Base-by-base conservation (phyloP, 2,797 vertebrate genomes). In the Falco cherrug region DNA sequence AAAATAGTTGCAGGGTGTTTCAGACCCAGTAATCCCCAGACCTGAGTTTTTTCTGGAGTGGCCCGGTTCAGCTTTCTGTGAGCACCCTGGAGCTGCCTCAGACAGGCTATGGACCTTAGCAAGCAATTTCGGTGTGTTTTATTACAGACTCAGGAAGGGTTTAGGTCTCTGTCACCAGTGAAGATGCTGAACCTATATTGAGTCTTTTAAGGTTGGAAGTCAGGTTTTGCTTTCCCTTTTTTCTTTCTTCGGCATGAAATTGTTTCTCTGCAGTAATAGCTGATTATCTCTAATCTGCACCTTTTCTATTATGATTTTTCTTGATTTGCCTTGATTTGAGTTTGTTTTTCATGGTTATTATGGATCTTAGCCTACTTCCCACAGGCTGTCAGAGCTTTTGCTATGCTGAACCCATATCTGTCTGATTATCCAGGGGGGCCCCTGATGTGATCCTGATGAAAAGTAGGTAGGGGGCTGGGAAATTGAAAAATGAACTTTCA, bases 401-500 rank as follows among this genome's bases (percentile, higher is more conserved):
- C 51, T 94, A n/a, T 77, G 79, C 96, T 84, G 89, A 97, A 95
- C 89, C 85, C 69, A 45, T 97, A 97, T 94, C 94, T 96, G 51
- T 92, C 61, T 98, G 96, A 97, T 98, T 97, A 97, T 96, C 83
- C 1, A 4, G 91, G 73, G 67, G 54, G 96, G 64, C 51, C 60
- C 98, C 97, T 97, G 96, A 95, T 97, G 98, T 83, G 97, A 97
- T 97, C 64, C 92, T 98, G 97, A 98, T 98, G 97, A 97, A 98
- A 97, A 97, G 70, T 67, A 96, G n/a, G 64, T 96, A 95, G 97
- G 97, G 84, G 94, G 93, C 94, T 95, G 95, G 91, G 71, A 97
- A 97, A 97, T 86, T 96, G 90, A 93, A 96, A 96, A 94, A 95
- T 71, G 63, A 96, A 92, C 69, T 92, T 96, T 84, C 80, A 94